Conservation (phyloP, 1,140 invertebrate genomes). For the Lerema accius region DNA sequence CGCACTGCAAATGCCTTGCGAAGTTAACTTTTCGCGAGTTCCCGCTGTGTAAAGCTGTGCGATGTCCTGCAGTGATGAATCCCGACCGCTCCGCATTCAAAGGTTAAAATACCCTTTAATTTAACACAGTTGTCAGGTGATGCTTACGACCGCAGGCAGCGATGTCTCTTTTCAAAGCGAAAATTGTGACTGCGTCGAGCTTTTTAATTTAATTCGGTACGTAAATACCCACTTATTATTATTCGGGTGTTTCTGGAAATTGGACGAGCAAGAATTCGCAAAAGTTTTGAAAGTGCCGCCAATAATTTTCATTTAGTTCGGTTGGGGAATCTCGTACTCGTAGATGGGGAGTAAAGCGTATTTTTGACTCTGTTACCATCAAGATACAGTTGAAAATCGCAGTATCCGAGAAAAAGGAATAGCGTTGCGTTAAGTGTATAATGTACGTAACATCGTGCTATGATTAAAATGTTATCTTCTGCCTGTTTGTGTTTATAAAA, state of each 20-base stretch:
- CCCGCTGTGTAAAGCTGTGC: background rate
- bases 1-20: constrained; percentile 35
- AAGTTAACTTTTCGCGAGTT: constrained; percentile 10
- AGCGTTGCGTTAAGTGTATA: background rate
- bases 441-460: background rate
- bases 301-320: background rate
- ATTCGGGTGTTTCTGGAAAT: background rate
- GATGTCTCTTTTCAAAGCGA: background rate
- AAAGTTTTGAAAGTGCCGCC: background rate
- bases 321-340: background rate
- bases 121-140: background rate
- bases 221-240: background rate
- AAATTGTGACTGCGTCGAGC: background rate
- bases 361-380: background rate
- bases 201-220: background rate
- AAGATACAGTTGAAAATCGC: background rate
- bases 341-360: background rate
- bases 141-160: background rate
- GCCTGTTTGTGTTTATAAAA: background rate
- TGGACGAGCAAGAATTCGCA: background rate
- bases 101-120: background rate
- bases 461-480: background rate
- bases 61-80: too few species aligned
- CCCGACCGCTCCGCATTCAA: too few species aligned
- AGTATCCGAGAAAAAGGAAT: background rate